Conservation (phyloP, 2,888 invertebrate genomes). For the Morpho achilles region DNA sequence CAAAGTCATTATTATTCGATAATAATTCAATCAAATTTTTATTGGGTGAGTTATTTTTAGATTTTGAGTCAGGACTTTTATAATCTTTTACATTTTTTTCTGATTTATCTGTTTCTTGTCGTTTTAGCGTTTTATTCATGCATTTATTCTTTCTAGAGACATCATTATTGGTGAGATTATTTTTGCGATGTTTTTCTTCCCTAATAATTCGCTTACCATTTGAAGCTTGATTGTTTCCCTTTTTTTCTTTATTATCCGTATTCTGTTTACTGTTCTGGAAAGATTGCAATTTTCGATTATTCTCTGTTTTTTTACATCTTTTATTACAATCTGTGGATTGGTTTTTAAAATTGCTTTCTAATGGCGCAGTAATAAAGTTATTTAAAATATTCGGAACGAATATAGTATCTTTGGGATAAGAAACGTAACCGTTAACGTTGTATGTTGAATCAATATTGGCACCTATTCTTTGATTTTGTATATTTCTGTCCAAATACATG, state of each 20-base stretch:
- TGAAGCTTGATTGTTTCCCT: neutral
- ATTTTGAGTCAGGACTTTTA: neutral
- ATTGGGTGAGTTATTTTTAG: neutral
- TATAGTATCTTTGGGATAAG: neutral
- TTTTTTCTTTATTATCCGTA: neutral
- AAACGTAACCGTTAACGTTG: constrained; percentile 18
- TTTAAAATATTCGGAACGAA: constrained; percentile 38
- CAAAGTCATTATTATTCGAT: neutral
- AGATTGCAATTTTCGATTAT: neutral
- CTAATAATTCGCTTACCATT: neutral
- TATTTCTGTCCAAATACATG: constrained; percentile 33
- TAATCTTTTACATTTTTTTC: neutral
- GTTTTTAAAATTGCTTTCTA: constrained; percentile 31
- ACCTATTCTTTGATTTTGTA: constrained; percentile 11
- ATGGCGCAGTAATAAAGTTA: constrained; percentile 44
- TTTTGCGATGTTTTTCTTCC: neutral
- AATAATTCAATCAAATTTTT: neutral
- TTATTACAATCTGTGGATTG: constrained; percentile 14
- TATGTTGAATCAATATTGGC: constrained; percentile 17
- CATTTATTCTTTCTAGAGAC: neutral
- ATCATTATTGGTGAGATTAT: neutral
- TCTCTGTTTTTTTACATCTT: neutral
- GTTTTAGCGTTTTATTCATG: neutral
- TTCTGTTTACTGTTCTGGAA: neutral
- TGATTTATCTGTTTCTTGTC: neutral